phyloP scores from a whole-genome alignment of 1,140 invertebrate species.

The Metopolophium dirhodum region DNA sequence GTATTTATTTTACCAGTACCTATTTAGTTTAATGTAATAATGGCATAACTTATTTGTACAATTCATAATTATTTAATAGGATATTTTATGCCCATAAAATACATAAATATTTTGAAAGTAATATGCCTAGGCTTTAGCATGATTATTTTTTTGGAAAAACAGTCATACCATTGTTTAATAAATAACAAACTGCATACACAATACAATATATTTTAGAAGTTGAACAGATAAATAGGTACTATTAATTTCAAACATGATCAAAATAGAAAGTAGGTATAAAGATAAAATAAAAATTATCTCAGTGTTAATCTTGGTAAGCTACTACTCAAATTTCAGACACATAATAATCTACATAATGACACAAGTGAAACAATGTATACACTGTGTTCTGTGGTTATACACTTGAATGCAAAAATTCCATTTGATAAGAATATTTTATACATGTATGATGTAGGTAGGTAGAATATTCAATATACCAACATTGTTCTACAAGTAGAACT shows the following conservation, averaged over 20 bases:
- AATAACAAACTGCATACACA: neutral
- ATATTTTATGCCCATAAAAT: neutral
- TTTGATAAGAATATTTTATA: constrained; percentile 1
- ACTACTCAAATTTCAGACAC: neutral
- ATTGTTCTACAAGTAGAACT: neutral
- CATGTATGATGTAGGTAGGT: neutral
- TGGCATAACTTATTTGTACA: neutral
- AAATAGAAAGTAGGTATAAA: neutral
- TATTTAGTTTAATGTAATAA: too few species aligned
- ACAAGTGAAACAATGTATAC: neutral
- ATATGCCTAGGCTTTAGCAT: neutral
- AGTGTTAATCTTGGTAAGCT: neutral
- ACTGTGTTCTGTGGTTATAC: neutral
- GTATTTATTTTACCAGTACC: neutral
- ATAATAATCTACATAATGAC: neutral
- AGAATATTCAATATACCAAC: neutral
- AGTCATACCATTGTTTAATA: neutral
- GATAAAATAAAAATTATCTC: neutral
- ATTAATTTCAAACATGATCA: neutral
- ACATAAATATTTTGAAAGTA: neutral
- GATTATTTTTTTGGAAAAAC: neutral
- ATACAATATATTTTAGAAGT: neutral
- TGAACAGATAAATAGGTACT: neutral
- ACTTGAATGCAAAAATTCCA: neutral
- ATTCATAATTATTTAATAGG: neutral